Evolutionary conservation across 23 tunicate species (phyloP).

Genomic region (Halocynthia roretzi): DNA sequence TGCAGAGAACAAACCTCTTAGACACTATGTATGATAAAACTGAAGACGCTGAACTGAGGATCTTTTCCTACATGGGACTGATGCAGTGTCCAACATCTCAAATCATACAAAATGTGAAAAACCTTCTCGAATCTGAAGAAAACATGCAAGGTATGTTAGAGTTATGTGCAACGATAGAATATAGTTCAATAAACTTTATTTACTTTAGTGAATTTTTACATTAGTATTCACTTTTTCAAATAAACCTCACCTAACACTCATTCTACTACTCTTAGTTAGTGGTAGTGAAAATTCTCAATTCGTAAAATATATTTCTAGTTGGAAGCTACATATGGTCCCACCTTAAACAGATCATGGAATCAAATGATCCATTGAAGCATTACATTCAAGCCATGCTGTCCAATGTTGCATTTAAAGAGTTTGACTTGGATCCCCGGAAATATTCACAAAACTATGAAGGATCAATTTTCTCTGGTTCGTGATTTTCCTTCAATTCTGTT

Average conservation of each 20-base stretch:
- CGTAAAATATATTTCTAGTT: slow-evolving; percentile 22
- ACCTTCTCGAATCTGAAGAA: slow-evolving; percentile 50
- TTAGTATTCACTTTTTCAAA: background rate
- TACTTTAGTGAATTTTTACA: background rate
- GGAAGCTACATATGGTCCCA: slow-evolving; percentile 90
- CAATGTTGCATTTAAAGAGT: slow-evolving; percentile 50
- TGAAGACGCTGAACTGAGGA: slow-evolving; percentile 72
- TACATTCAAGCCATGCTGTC: slow-evolving; percentile 45
- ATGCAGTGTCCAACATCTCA: slow-evolving; percentile 78
- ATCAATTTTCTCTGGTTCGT: slow-evolving; percentile 69
- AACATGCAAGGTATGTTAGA: slow-evolving; percentile 24
- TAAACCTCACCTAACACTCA: background rate
- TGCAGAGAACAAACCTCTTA: slow-evolving; percentile 50
- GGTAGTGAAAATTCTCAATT: background rate
- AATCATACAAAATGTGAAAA: slow-evolving; percentile 41
- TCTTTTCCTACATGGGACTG: slow-evolving; percentile 52
- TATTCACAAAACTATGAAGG: slow-evolving; percentile 83
- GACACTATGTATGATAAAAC: slow-evolving; percentile 24
- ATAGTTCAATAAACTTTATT: background rate
- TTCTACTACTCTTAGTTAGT: background rate
- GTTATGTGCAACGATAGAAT: background rate
- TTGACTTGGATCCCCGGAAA: slow-evolving; percentile 83
- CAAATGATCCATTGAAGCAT: slow-evolving; percentile 79
- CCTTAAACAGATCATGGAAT: slow-evolving; percentile 40
- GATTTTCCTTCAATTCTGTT: background rate